These are phyloP conservation scores for Brenthis hecate DNA, from an alignment of 2,888 invertebrate genomes.

Conservation along the genomic window DNA sequence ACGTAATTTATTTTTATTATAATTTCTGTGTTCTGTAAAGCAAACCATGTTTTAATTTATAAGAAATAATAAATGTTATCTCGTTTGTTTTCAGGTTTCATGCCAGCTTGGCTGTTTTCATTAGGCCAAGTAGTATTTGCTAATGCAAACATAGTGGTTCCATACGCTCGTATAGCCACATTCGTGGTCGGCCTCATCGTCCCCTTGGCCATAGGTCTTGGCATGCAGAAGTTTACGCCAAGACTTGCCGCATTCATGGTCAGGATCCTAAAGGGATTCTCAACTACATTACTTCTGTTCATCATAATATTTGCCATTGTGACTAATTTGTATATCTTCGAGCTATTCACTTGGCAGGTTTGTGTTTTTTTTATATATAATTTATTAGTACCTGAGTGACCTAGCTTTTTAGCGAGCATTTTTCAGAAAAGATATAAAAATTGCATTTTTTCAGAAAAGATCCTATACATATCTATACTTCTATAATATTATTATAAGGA, in stretches of 20 bases:
- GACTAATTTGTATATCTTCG: slow-evolving; percentile 94
- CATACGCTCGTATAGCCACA: slow-evolving; percentile 88
- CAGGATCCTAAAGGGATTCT: slow-evolving; percentile 92
- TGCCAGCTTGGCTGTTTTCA: slow-evolving; percentile 96
- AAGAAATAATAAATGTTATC: no score
- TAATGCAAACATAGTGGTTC: slow-evolving; percentile 87
- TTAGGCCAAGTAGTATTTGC: slow-evolving; percentile 90
- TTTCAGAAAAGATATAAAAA: no score
- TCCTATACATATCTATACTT: no score
- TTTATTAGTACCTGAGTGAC: background rate
- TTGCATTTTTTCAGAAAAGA: no score
- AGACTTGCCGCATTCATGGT: slow-evolving; percentile 87
- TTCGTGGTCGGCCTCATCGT: slow-evolving; percentile 89
- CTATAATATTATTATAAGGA: no score
- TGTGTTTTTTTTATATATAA: slow-evolving; percentile 47
- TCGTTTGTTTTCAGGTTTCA: slow-evolving; percentile 83
- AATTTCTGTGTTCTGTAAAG: no score
- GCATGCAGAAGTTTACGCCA: slow-evolving; percentile 87
- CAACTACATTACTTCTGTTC: slow-evolving; percentile 89
- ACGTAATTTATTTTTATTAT: no score
- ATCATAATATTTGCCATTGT: slow-evolving; percentile 93
- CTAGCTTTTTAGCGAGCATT: no score
- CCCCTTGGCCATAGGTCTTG: slow-evolving; percentile 83
- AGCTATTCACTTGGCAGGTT: slow-evolving; percentile 94
- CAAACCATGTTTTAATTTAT: no score